Evolutionary conservation across 2,888 invertebrate genomes (phyloP).

Genomic region (Thelaira solivaga): DNA sequence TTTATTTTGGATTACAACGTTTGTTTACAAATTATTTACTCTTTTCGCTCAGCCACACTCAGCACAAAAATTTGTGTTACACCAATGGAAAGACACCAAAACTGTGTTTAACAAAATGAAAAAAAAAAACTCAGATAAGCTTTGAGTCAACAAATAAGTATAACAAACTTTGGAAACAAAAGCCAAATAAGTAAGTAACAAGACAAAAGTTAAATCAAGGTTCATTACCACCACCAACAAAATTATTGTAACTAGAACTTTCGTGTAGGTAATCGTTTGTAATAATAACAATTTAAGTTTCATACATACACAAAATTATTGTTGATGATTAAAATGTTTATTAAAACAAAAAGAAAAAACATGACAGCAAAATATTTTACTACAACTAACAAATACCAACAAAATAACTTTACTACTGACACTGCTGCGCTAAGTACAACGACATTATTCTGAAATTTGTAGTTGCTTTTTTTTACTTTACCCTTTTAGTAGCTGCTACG

Average conservation of each 20-base stretch:
- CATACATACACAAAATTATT: constrained; percentile 24
- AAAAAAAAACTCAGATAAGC: no score
- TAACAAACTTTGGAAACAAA: no score
- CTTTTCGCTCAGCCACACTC: no score
- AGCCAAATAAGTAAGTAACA: neutral
- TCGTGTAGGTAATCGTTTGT: neutral
- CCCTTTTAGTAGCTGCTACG: no score
- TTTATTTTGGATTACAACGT: no score
- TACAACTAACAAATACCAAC: neutral
- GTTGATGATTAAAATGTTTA: constrained; percentile 24
- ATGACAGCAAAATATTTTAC: neutral
- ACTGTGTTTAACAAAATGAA: no score
- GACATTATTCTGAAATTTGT: constrained; percentile 64
- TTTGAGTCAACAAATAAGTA: no score
- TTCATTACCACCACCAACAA: neutral
- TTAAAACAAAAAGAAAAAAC: neutral
- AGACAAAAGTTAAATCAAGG: neutral
- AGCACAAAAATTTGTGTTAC: no score
- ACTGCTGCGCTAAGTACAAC: constrained; percentile 61
- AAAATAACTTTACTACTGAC: neutral
- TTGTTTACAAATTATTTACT: no score
- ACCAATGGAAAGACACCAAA: no score
- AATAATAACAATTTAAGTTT: neutral
- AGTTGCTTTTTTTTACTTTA: constrained; percentile 45
- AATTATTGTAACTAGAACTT: neutral